These are phyloP conservation scores for Desmodus rotundus DNA, from an alignment of 2,113 vertebrate genomes.

Conservation along the genomic window DNA sequence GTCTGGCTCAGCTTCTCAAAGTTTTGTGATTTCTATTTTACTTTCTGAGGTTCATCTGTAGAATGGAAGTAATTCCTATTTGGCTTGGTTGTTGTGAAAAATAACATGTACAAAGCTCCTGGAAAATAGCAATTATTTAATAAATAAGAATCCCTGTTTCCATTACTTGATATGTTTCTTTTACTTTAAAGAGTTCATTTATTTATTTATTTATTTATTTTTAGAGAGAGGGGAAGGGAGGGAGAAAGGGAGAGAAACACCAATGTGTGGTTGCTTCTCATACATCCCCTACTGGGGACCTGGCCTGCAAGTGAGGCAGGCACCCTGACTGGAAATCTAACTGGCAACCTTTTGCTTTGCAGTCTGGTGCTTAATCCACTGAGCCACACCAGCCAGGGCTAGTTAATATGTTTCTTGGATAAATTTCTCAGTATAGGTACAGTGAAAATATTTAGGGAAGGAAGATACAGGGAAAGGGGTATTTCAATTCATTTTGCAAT, in stretches of 20 bases:
- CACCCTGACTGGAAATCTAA: too few relatives aligned
- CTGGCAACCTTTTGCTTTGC: too few relatives aligned
- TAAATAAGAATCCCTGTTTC: neutral
- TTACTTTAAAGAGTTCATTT: too few relatives aligned
- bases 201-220: too few relatives aligned
- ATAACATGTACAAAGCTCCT: neutral
- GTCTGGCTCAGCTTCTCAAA: neutral
- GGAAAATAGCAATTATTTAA: neutral
- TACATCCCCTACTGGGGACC: too few relatives aligned
- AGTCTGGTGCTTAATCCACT: too few relatives aligned
- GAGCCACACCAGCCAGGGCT: neutral
- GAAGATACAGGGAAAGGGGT: neutral
- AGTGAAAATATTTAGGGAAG: neutral
- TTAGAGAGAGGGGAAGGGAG: too few relatives aligned
- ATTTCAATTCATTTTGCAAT: slow-evolving; percentile 14
- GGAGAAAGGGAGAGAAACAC: too few relatives aligned
- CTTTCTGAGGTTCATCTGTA: neutral
- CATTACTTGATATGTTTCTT: neutral
- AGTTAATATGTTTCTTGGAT: slow-evolving; percentile 1
- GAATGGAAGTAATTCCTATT: neutral
- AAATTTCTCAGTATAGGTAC: neutral
- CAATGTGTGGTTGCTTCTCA: too few relatives aligned
- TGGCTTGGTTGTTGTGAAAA: neutral
- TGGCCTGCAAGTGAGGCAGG: too few relatives aligned
- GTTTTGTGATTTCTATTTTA: neutral